phyloP scores from a whole-genome alignment of 2,113 vertebrate species.

The Gymnarchus niloticus region DNA sequence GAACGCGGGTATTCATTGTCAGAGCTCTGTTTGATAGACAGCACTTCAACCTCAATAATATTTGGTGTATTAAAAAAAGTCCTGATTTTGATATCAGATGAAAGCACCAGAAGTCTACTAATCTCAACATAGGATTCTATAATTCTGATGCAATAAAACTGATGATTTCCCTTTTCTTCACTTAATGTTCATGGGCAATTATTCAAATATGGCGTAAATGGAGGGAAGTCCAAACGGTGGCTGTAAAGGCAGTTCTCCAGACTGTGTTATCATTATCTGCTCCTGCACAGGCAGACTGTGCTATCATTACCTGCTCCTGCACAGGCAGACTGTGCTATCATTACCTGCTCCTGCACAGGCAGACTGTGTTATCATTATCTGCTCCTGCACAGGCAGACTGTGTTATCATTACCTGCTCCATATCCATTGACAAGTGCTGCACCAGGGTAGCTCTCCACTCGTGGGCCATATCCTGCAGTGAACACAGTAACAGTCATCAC shows the following conservation, averaged over 20 bases:
- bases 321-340: not conserved
- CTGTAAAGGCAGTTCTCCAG: not conserved
- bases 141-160: not conserved
- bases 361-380: not conserved
- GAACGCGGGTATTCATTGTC: not conserved
- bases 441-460: slow-evolving; percentile 30
- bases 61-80: not conserved
- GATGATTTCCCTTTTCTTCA: not conserved
- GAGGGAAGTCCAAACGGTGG: not conserved
- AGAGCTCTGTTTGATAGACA: not conserved
- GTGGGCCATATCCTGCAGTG: slow-evolving; percentile 17
- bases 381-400: not conserved
- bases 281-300: too few relatives aligned
- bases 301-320: too few relatives aligned
- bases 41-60: not conserved
- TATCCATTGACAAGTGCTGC: slow-evolving; percentile 31
- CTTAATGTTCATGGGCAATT: not conserved
- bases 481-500: not conserved
- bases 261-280: too few relatives aligned
- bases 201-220: not conserved
- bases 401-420: slow-evolving; percentile 41
- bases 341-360: slow-evolving; percentile 49
- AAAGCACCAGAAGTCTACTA: not conserved
- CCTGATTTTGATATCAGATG: not conserved
- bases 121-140: not conserved